Evolutionary conservation across 2,113 vertebrate species (phyloP), one percentile per base, ranked within the genome.

Genomic region (Danionella cerebrum): DNA sequence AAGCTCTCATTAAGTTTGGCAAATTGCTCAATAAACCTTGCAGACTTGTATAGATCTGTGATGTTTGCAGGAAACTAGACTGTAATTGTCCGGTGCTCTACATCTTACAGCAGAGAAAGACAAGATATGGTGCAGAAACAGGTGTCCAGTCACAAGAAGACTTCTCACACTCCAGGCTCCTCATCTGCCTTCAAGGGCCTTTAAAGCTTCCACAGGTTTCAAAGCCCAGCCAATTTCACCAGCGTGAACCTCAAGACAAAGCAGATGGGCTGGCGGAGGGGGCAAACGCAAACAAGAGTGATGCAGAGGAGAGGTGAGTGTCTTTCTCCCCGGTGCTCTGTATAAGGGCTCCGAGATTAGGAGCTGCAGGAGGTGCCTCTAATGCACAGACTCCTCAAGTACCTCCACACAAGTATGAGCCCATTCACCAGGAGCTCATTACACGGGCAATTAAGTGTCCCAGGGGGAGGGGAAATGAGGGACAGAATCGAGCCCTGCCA

Each of bases 371-470:
- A 85, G 87, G 84, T 84, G 78, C 76, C 82, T 80, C 81, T 80
- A 77, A 86, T 85, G 84, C 83, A 77, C 73, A 65, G 79, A 79
- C 76, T 84, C 81, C 80, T 88, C 84, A 86, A 87, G 83, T 83
- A 80, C 82, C 84, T 85, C 82, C 85, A 81, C 85, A 88, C 85
- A 89, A 88, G 84, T 86, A 87, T n/a, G n/a, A 86, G 82, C 82
- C 86, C 84, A 85, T 88, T 90, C 84, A 89, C 78, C 71, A 69
- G 57, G 73, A 88, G 84, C 84, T 88, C 87, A 88, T 92, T 92
- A 91, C 78, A 84, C 81, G 84, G 87, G 83, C 89, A 94, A 93
- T 95, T 94, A 93, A 90, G 89, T 89, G 86, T 80, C 51, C 83
- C 82, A 84, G 77, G 72, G 69, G 82, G 75, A 79, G 76, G 74